Evolutionary conservation across 2,113 vertebrate species (phyloP).

Genomic region (Garra rufa): DNA sequence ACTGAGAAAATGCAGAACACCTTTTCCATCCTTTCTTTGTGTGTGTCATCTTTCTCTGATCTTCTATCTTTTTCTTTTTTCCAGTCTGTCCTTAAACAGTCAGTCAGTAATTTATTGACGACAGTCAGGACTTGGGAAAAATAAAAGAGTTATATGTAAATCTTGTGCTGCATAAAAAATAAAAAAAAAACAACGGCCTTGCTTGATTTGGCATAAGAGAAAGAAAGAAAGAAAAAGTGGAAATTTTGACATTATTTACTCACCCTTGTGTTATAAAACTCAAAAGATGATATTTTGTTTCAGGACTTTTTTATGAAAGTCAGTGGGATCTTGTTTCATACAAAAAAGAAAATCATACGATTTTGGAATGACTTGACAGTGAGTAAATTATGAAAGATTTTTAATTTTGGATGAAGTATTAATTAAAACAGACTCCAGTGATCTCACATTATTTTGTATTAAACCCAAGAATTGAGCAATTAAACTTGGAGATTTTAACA

Average conservation of each 20-base stretch:
- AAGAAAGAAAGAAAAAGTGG: not conserved
- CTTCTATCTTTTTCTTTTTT: not conserved
- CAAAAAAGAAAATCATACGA: too few species aligned
- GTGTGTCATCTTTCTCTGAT: slow-evolving; percentile 1
- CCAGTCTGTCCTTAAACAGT: slow-evolving; percentile 21
- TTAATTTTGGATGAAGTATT: not conserved
- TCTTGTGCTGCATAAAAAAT: slow-evolving; percentile 13
- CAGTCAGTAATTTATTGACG: slow-evolving; percentile 38
- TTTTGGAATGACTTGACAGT: not conserved
- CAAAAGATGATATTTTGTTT: not conserved
- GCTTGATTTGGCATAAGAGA: not conserved
- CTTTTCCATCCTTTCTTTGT: slow-evolving; percentile 9
- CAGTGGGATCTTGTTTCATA: too few species aligned
- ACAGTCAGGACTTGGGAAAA: slow-evolving; percentile 29
- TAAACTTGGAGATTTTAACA: not conserved
- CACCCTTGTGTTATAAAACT: not conserved
- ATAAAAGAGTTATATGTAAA: slow-evolving; percentile 16
- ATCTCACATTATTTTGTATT: not conserved
- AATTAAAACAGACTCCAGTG: not conserved
- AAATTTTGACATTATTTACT: not conserved
- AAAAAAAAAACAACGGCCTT: slow-evolving; percentile 21
- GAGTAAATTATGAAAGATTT: not conserved
- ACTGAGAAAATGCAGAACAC: slow-evolving; percentile 63
- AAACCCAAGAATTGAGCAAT: not conserved
- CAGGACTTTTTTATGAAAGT: not conserved